Base-by-base conservation (phyloP, 2,888 invertebrate genomes). In the Slavum lentiscoides region DNA sequence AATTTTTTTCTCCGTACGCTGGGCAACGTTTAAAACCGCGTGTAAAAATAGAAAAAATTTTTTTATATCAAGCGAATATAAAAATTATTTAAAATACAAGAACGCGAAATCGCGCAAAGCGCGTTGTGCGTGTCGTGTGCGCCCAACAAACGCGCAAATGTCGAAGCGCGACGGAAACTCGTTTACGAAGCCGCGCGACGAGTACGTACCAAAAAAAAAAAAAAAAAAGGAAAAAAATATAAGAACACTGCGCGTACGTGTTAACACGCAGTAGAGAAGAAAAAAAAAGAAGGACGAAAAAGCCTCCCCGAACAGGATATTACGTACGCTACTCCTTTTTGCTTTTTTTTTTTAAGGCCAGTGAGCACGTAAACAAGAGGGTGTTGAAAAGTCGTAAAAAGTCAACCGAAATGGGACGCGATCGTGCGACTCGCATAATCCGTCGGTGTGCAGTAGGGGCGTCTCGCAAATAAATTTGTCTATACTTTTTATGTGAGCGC, bases 361-460 rank as follows among this genome's bases (percentile, higher is more conserved):
- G 59, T 68, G 49, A 75, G 59, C 75, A 67, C 75, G 59, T 43
- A 75, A 67, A 75, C 75, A 23, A 58, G 43, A 75, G 75, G 75
- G 75, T 68, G 75, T 75, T 58, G 59, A 68, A 75, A 75, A 75
- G 75, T 68, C 75, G 58, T 75, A 75, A 75, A 75, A 75, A 75
- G 75, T 75, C 75, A 75, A 75, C 58, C 75, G 66, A 67, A 67
- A 67, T 13, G 75, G 66, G 53, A 66, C 21, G 75, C 75, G 67
- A 58, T 67, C 75, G 67, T 75, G 67, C 55, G 66, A 17, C 30
- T 53, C 69, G 30, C 69, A 30, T 69, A 69, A 70, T 70, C 69
- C 69, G 55, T 37, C 55, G 58, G n/a, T 67, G 21, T 19, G 21
- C 7, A 13, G 4, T 30, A 30, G 43, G 73, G 62, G 61, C 55